Percentiles rank a stretch among this genome's conserved stretches.
phyloP scores from a whole-genome alignment of 2,888 invertebrate species.

The Bhutanitis thaidina region DNA sequence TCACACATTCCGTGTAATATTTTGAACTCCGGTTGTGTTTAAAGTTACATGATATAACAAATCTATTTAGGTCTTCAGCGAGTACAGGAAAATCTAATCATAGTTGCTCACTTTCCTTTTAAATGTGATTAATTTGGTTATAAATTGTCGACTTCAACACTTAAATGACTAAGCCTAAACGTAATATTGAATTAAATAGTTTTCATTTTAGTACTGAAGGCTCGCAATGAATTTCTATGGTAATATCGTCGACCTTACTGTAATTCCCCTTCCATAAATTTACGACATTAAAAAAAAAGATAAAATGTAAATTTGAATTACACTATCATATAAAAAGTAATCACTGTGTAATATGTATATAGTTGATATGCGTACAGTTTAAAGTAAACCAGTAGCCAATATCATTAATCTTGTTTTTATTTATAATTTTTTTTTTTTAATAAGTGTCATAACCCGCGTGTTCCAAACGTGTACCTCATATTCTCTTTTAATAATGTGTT shows the following conservation, averaged over 20 bases:
- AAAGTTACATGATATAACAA: slow-evolving; percentile 1
- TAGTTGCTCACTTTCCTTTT: neutral
- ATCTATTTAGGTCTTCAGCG: neutral
- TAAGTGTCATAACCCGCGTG: too few relatives aligned
- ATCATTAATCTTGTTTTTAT: neutral
- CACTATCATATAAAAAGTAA: neutral
- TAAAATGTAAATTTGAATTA: neutral
- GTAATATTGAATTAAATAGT: too few relatives aligned
- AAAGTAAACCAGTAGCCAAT: slow-evolving; percentile 10
- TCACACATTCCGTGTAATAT: neutral
- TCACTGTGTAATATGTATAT: neutral
- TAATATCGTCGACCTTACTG: too few relatives aligned
- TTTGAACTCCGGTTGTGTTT: slow-evolving; percentile 16
- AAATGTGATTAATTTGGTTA: neutral
- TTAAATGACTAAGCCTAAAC: neutral
- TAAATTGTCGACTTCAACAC: neutral
- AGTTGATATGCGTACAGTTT: neutral
- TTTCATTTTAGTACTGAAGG: too few relatives aligned
- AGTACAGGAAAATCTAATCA: neutral
- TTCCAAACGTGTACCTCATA: too few relatives aligned
- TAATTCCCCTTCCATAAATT: too few relatives aligned
- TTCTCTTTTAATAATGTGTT: too few relatives aligned
- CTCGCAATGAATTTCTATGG: too few relatives aligned
- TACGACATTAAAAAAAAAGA: too few relatives aligned
- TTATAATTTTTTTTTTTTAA: neutral